Evolutionary conservation across 1,140 invertebrate genomes (phyloP), one percentile per base, ranked within the genome.

Genomic region (Drosophila murphyi): DNA sequence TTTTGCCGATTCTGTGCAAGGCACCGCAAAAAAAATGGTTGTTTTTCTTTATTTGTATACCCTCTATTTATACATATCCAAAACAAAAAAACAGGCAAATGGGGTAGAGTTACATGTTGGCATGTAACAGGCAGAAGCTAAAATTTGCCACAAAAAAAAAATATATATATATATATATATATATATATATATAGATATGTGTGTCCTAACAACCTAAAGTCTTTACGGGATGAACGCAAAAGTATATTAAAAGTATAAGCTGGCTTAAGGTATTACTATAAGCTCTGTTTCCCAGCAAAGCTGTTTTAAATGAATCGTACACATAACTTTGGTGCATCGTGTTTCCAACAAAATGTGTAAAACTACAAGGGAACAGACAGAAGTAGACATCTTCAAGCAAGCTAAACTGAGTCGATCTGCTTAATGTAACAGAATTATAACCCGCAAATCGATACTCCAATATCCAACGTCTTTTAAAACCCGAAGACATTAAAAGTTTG

Each of bases 31-130:
- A n/a, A 63, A 63, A 62, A 52, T 35, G 20, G 73, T 73, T 47
- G 73, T 62, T 80, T 65, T 76, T 76, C 80, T 80, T 77, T 81
- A 72, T 76, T 76, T 72, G 55, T 72, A 73, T 76, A 81, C 78
- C 63, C 78, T 63, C 68, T 54, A 68, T n/a, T 8, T 4, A 29
- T 3, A 34, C n/a, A 32, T 8, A 41, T 2, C 39, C 39, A 41
- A 41, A 41, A 10, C 8, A 41, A 41, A 41, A n/a, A 43, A 43
- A 43, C 4, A 4, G 39, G 39, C n/a, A 43, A 43, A n/a, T 43
- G 39, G 39, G 39, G 10, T 43, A 43, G 10, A n/a, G 39, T 41
- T 41, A 43, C n/a, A 41, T n/a, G 10, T 43, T 43, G 10, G 39
- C 39, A 43, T 43, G 39, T 43, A n/a, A 43, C 39, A 43, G 39